Percentiles rank a stretch among this genome's conserved stretches.
Conservation (phyloP, 2,888 invertebrate genomes). For the Oegoconia quadripuncta region DNA sequence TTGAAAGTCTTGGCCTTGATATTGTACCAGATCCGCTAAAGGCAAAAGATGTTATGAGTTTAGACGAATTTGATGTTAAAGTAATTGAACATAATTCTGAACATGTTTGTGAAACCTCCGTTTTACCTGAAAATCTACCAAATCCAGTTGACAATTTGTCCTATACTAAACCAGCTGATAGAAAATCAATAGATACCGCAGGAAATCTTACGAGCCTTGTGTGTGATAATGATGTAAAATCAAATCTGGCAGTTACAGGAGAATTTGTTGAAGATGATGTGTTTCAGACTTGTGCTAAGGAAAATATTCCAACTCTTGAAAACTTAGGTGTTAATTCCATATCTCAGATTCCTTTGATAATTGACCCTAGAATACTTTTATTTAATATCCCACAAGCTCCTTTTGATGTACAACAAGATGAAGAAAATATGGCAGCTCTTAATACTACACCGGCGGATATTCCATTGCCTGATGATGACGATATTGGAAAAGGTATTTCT, state of each 20-base stretch:
- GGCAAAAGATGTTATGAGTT: background rate
- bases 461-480: slow-evolving; percentile 50
- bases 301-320: background rate
- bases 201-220: too few relatives aligned
- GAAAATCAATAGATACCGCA: too few relatives aligned
- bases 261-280: background rate
- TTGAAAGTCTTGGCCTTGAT: background rate
- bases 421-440: background rate
- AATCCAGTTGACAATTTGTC: background rate
- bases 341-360: slow-evolving; percentile 12
- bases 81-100: background rate
- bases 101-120: background rate
- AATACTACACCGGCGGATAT: slow-evolving; percentile 31
- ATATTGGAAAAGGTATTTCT: slow-evolving; percentile 27
- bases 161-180: too few relatives aligned
- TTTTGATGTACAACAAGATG: background rate
- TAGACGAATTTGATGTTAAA: slow-evolving; percentile 6
- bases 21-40: background rate
- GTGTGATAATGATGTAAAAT: slow-evolving; percentile 6
- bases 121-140: background rate
- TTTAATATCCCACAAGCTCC: slow-evolving; percentile 7
- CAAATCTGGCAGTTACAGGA: background rate
- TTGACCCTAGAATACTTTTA: slow-evolving; percentile 11
- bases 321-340: slow-evolving; percentile 7
- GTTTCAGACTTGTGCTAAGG: background rate